Conservation (phyloP, 2,113 vertebrate species). For the Clarias gariepinus region DNA sequence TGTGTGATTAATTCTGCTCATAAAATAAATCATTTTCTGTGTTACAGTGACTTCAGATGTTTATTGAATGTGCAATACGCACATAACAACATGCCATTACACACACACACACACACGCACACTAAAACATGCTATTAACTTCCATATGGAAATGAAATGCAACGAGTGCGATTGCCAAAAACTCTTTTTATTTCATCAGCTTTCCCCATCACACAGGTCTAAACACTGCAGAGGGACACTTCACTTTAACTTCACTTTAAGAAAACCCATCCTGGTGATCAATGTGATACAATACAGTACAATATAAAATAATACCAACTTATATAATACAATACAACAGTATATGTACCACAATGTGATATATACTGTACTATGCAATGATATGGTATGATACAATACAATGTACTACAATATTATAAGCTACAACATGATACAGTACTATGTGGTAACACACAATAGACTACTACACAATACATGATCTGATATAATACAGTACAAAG, state of each 20-base stretch:
- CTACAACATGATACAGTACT: neutral
- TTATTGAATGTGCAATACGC: constrained; percentile 24
- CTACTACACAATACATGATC: too few species aligned
- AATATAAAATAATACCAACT: neutral
- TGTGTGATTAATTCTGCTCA: constrained; percentile 34
- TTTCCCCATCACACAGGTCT: neutral
- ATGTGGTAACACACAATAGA: too few species aligned
- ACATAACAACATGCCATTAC: constrained; percentile 13
- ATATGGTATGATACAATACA: neutral
- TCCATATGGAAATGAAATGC: neutral
- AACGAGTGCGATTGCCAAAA: neutral
- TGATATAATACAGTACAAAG: too few species aligned
- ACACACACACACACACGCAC: neutral
- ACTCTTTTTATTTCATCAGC: neutral
- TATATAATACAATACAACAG: neutral
- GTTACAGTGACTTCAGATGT: neutral
- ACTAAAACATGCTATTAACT: constrained; percentile 14
- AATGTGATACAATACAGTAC: neutral
- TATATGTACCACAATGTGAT: neutral
- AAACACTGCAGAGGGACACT: neutral
- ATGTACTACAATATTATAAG: neutral
- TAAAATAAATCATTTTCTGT: constrained; percentile 22
- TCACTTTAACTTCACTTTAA: too few species aligned
- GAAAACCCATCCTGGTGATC: too few species aligned
- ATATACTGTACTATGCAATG: neutral